phyloP scores from a whole-genome alignment of 2,797 vertebrate species.

The Coilia nasus region DNA sequence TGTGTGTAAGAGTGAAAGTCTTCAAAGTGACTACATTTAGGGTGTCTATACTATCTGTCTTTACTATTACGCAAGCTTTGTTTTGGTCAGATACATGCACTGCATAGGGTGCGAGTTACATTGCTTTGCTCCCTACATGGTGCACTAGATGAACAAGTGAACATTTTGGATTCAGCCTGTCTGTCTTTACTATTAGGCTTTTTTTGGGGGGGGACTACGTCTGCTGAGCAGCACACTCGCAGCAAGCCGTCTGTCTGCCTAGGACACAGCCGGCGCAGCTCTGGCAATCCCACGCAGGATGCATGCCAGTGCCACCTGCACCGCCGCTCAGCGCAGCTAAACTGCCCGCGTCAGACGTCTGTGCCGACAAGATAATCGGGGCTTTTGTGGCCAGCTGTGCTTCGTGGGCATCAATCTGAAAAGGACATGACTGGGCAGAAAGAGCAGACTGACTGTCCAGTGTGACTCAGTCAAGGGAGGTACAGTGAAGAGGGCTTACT shows the following conservation, averaged over 20 bases:
- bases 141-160: no score
- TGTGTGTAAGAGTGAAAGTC: no score
- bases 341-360: constrained; percentile 10
- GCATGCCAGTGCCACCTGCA: background rate
- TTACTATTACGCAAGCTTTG: no score
- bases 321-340: background rate
- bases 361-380: constrained; percentile 10
- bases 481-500: background rate
- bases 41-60: no score
- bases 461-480: background rate
- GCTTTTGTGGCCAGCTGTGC: background rate
- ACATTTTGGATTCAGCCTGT: no score
- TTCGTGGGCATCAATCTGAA: constrained; percentile 11
- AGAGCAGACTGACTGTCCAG: background rate
- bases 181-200: no score
- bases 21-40: no score
- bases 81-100: no score
- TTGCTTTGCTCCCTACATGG: no score
- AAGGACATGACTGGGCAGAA: background rate
- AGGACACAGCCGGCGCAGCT: background rate
- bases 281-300: background rate
- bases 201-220: background rate
- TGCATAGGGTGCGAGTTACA: no score
- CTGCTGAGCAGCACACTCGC: background rate
- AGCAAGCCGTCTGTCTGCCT: background rate